These are phyloP conservation scores for Andinoacara biseriatus DNA, from an alignment of 2,113 vertebrate species.

Conservation along the genomic window DNA sequence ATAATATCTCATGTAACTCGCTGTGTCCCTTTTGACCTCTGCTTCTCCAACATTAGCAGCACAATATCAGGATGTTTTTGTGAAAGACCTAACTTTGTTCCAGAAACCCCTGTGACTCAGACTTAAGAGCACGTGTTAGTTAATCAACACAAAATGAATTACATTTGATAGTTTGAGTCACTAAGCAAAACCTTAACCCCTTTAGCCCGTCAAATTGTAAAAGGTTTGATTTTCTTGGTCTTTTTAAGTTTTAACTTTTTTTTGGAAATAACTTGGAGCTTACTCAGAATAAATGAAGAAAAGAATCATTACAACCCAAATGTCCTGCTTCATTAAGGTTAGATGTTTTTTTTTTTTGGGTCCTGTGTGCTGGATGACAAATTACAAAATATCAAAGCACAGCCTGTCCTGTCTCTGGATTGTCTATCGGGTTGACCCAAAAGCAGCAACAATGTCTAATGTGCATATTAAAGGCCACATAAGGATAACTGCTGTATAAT, in stretches of 20 bases:
- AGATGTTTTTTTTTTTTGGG: neutral
- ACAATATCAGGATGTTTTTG: neutral
- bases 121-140: neutral
- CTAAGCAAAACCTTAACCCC: neutral
- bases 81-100: neutral
- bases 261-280: neutral
- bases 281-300: neutral
- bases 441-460: neutral
- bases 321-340: neutral
- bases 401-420: neutral
- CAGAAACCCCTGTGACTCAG: neutral
- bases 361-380: neutral
- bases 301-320: neutral
- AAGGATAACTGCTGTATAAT: neutral
- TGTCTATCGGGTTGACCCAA: neutral
- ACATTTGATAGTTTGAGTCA: neutral
- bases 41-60: neutral
- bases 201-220: neutral
- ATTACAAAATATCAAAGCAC: neutral
- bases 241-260: neutral
- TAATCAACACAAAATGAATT: neutral
- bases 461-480: neutral
- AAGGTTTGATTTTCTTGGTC: neutral
- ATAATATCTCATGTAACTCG: conserved; percentile 9
- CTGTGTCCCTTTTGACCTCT: neutral